Evolutionary conservation across 2,888 invertebrate species (phyloP), one percentile per base, ranked within the genome.

Genomic region (Orthosia incerta): DNA sequence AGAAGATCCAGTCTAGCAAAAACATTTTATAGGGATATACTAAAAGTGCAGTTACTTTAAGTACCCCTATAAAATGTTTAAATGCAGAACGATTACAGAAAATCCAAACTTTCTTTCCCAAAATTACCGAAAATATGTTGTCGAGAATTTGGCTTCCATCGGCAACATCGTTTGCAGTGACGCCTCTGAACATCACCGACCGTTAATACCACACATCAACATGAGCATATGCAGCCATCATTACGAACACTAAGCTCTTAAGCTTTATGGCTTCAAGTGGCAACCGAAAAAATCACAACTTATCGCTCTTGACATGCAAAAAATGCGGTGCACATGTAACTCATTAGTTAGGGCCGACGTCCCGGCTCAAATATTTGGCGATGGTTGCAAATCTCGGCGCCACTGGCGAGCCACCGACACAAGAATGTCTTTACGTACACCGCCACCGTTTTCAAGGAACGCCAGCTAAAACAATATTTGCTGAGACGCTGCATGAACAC

Each of bases 381-480:
- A 92, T 91, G 89, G 90, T 94, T 90, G 94, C 94, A 92, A 93
- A 93, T 92, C 91, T 87, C 92, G 95, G 95, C 95, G 95, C 95
- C 96, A 92, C 87, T 74, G 87, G 16, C 55, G 83, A 65, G 51
- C 74, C 75, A 72, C 23, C 57, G 59, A 73, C 79, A 82, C 89
- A 90, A 87, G 89, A 89, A 89, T 84, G 86, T 87, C 91, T 88
- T 93, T 91, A 85, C 69, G 71, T 80, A 82, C 78, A 89, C 93
- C 93, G 93, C 87, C 90, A 86, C 48, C 67, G 69, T 88, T 90
- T 92, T 89, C 89, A 89, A 83, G 67, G 86, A 89, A 89, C 89
- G 89, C 89, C 95, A 95, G 94, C 95, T 95, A 95, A 88, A 89
- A 95, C 89, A 96, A 96, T 95, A 96, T 95, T 94, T 91, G 85